Conservation (phyloP, 2,888 invertebrate genomes). For the Odontothrips loti region DNA sequence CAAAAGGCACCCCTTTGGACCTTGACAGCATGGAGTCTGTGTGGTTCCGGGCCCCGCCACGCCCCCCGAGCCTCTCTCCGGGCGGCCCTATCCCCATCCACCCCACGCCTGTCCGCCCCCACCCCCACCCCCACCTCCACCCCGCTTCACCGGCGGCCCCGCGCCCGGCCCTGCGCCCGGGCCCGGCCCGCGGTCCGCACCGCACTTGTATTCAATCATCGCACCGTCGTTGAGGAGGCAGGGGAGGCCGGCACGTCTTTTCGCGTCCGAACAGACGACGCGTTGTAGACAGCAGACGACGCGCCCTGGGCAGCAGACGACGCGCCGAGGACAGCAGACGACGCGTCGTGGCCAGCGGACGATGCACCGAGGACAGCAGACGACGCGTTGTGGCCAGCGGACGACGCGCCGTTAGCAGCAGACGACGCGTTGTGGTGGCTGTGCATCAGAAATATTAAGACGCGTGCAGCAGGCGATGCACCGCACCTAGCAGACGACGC, state of each 20-base stretch:
- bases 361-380: neutral
- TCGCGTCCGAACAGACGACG: neutral
- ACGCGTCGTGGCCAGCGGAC: too few relatives aligned
- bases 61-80: neutral
- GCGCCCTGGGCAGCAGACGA: neutral
- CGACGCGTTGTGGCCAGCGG: neutral
- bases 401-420: neutral
- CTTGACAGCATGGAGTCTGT: too few relatives aligned
- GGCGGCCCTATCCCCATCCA: too few relatives aligned
- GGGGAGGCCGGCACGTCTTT: neutral
- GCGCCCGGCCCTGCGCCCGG: neutral
- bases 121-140: too few relatives aligned
- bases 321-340: neutral
- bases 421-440: too few relatives aligned
- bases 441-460: too few relatives aligned
- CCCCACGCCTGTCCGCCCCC: too few relatives aligned
- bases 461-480: neutral
- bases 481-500: neutral
- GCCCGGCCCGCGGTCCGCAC: neutral
- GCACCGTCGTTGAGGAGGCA: neutral
- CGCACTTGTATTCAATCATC: conserved; percentile 18
- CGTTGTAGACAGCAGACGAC: neutral
- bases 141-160: neutral
- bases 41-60: neutral
- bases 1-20: too few relatives aligned